These are phyloP conservation scores for Hesperia comma DNA, from an alignment of 2,888 invertebrate species.

Conservation along the genomic window DNA sequence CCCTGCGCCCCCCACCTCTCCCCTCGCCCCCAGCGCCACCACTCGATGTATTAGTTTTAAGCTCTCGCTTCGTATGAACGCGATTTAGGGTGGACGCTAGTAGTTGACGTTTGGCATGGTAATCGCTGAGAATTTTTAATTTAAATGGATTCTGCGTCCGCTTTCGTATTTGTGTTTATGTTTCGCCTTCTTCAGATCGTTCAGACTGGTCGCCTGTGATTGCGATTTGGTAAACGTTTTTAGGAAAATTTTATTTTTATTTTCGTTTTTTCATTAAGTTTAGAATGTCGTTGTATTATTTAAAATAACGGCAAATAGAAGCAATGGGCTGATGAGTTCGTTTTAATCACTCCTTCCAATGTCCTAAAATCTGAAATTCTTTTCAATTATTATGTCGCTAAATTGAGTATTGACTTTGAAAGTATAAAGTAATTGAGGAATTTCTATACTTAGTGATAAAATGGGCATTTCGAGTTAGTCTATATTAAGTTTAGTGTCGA, in stretches of 20 bases:
- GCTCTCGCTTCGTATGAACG: constrained; percentile 72
- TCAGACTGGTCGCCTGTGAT: background rate
- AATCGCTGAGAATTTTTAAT: constrained; percentile 35
- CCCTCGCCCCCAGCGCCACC: constrained; percentile 56
- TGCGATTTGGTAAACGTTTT: background rate
- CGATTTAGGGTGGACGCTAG: constrained; percentile 68
- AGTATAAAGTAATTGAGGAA: too few relatives aligned
- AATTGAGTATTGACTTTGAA: too few relatives aligned
- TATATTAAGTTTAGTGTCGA: too few relatives aligned
- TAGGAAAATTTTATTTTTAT: background rate
- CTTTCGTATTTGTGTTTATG: constrained; percentile 4
- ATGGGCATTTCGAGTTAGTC: too few relatives aligned
- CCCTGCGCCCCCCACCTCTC: constrained; percentile 50
- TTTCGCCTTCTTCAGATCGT: constrained; percentile 2
- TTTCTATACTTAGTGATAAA: too few relatives aligned
- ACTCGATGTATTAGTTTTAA: constrained; percentile 80
- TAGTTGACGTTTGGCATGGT: constrained; percentile 62
- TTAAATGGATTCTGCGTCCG: constrained; percentile 21
- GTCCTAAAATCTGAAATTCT: background rate
- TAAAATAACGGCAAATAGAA: too few relatives aligned
- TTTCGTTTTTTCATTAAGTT: too few relatives aligned
- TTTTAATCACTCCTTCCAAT: background rate
- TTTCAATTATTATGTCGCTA: too few relatives aligned
- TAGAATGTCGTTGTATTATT: too few relatives aligned
- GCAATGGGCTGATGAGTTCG: background rate